Evolutionary conservation across 2,797 vertebrate species (phyloP).

Genomic region (Rousettus madagascariensis): DNA sequence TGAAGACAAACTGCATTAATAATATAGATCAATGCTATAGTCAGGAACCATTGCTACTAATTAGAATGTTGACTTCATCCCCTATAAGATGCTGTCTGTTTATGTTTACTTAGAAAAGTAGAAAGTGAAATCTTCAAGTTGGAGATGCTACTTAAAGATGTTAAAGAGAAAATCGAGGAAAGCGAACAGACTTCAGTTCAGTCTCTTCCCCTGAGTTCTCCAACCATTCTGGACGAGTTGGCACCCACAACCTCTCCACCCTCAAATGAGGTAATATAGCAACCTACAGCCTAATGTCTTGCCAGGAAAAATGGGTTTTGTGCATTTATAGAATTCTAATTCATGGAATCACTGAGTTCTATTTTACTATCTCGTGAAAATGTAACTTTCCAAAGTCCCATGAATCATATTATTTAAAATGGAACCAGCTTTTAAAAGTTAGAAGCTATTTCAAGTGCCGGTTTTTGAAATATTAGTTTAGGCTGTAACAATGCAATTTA

Average conservation of each 20-base stretch:
- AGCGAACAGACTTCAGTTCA: slow-evolving; percentile 76
- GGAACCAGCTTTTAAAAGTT: slow-evolving; percentile 18
- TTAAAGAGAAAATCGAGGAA: slow-evolving; percentile 89
- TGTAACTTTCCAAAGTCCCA: neutral
- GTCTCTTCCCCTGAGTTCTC: slow-evolving; percentile 20
- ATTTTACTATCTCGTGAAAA: slow-evolving; percentile 10
- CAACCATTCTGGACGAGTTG: slow-evolving; percentile 45
- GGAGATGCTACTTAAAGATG: slow-evolving; percentile 90
- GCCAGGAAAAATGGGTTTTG: slow-evolving; percentile 9
- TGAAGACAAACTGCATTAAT: neutral
- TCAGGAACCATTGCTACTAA: neutral
- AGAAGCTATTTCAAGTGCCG: slow-evolving; percentile 43
- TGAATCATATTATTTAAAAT: slow-evolving; percentile 50
- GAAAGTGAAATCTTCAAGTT: slow-evolving; percentile 93
- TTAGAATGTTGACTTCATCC: neutral
- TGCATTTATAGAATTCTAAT: neutral
- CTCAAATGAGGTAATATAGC: slow-evolving; percentile 85
- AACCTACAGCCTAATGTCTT: neutral
- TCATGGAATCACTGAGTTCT: neutral
- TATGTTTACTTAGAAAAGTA: slow-evolving; percentile 85
- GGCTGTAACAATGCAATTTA: neutral
- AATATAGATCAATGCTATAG: neutral
- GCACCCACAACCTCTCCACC: slow-evolving; percentile 71
- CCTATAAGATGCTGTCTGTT: slow-evolving; percentile 21
- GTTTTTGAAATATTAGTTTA: slow-evolving; percentile 33